Conservation (phyloP, 2,888 invertebrate genomes). For the Rhyacophila evoluta region DNA sequence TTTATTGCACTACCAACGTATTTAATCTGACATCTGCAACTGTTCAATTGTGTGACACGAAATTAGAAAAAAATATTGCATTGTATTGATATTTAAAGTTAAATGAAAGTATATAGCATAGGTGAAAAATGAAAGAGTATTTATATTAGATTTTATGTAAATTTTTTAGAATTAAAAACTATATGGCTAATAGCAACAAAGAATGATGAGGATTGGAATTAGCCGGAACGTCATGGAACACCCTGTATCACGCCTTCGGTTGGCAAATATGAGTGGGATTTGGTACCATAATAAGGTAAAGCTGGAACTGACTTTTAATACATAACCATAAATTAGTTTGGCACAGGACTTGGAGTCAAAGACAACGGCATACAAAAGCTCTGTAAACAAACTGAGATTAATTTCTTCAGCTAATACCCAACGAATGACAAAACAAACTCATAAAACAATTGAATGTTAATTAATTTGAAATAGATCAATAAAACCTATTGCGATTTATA, state of each 20-base stretch:
- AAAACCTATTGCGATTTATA: not conserved
- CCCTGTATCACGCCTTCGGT: constrained; percentile 46
- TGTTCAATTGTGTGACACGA: too few species aligned
- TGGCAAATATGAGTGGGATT: constrained; percentile 54
- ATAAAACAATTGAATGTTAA: not conserved
- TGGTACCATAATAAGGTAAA: constrained; percentile 55
- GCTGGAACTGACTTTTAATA: constrained; percentile 50
- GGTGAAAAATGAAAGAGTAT: too few species aligned
- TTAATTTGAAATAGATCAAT: not conserved
- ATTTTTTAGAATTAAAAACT: too few species aligned
- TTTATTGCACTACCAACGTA: too few species aligned
- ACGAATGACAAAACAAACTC: not conserved
- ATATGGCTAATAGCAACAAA: too few species aligned
- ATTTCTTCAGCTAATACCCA: not conserved
- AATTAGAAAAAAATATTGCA: too few species aligned
- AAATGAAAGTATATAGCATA: too few species aligned
- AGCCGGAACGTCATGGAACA: constrained; percentile 45
- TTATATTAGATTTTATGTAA: too few species aligned
- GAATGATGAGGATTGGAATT: too few species aligned
- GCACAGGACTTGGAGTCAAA: constrained; percentile 47
- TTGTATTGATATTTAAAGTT: too few species aligned
- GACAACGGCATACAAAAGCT: constrained; percentile 33
- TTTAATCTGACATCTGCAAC: too few species aligned
- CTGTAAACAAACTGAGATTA: constrained; percentile 26
- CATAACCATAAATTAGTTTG: constrained; percentile 54